Percentiles rank a stretch among this genome's conserved stretches.
Conservation (phyloP, 2,797 vertebrate genomes). For the Lacerta agilis region DNA sequence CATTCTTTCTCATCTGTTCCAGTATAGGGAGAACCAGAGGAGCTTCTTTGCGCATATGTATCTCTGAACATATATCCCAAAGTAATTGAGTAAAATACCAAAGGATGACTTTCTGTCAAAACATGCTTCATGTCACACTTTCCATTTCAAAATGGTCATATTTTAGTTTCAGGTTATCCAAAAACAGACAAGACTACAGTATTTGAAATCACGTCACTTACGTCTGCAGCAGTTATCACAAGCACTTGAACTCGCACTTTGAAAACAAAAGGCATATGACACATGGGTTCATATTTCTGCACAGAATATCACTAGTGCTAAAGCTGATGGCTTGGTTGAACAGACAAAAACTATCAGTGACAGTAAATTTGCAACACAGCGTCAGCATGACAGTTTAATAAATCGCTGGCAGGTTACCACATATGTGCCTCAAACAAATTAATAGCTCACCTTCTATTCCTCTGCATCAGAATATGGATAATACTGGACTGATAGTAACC, state of each 20-base stretch:
- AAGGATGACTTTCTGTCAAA: not conserved
- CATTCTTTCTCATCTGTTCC: too few species aligned
- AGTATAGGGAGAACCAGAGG: not conserved
- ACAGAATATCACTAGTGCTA: not conserved
- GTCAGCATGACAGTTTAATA: not conserved
- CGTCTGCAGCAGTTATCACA: slow-evolving; percentile 4
- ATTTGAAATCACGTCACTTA: not conserved
- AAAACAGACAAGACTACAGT: not conserved
- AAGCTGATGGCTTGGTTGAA: not conserved
- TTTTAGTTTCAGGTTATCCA: not conserved
- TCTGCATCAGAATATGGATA: not conserved
- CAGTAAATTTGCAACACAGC: not conserved
- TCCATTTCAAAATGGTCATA: slow-evolving; percentile 16
- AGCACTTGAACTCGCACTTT: not conserved
- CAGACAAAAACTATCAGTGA: not conserved
- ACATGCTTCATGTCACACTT: not conserved
- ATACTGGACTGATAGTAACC: not conserved
- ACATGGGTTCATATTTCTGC: not conserved
- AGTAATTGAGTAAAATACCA: not conserved
- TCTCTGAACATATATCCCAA: slow-evolving; percentile 33
- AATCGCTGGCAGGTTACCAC: not conserved
- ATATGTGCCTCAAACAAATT: too few species aligned
- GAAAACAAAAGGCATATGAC: too few species aligned
- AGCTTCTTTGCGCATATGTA: too few species aligned
- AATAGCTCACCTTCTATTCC: not conserved